Conservation (phyloP, 2,888 invertebrate genomes). For the Thera britannica region DNA sequence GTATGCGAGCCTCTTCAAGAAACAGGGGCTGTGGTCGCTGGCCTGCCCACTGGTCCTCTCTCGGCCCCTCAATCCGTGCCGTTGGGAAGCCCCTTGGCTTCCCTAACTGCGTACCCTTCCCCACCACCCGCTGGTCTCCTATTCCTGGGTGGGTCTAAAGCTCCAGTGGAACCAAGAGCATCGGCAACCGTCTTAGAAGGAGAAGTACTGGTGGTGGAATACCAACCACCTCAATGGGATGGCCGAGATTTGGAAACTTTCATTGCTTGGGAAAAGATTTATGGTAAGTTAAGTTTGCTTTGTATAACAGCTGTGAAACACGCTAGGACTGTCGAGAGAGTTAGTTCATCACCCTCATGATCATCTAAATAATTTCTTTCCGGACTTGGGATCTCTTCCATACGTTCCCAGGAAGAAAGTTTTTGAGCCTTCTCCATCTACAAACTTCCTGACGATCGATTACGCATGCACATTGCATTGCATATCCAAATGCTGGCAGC, state of each 20-base stretch:
- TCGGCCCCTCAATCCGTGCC: constrained; percentile 66
- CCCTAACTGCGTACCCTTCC: constrained; percentile 53
- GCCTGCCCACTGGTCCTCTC: constrained; percentile 71
- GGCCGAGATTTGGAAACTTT: constrained; percentile 79
- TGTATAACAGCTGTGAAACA: not conserved
- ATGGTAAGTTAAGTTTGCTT: constrained; percentile 61
- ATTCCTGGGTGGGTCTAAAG: constrained; percentile 86
- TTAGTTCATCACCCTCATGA: no score
- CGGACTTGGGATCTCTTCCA: no score
- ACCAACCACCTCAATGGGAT: constrained; percentile 83
- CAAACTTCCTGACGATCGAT: no score
- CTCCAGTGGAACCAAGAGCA: constrained; percentile 86
- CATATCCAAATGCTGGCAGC: not conserved
- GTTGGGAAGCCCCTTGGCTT: constrained; percentile 63
- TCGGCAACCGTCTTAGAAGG: constrained; percentile 85
- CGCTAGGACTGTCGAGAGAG: no score
- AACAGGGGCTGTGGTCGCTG: constrained; percentile 71
- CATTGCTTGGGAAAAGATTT: constrained; percentile 79
- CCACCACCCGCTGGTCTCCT: constrained; percentile 77
- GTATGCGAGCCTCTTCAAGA: constrained; percentile 75
- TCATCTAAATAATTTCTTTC: no score
- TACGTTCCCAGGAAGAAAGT: no score
- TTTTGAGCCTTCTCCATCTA: no score
- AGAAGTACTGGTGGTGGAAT: constrained; percentile 86
- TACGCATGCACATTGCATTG: not conserved